These are phyloP conservation scores for Crioceris asparagi DNA, from an alignment of 2,888 invertebrate genomes.

Conservation along the genomic window DNA sequence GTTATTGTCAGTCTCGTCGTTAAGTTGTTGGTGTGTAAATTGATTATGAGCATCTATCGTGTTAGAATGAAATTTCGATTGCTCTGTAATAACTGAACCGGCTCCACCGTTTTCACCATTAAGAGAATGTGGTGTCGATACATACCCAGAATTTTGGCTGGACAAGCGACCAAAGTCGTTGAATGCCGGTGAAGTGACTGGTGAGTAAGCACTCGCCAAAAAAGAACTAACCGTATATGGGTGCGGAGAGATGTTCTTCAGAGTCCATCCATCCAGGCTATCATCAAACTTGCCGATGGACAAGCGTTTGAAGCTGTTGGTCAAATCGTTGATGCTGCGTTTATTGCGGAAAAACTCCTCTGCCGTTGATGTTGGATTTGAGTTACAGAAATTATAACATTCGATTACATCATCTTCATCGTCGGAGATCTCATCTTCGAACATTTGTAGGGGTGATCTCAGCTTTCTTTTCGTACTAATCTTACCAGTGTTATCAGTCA, in stretches of 20 bases:
- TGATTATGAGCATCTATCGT: slow-evolving; percentile 10
- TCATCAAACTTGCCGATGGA: slow-evolving; percentile 12
- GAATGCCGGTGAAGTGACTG: slow-evolving; percentile 4
- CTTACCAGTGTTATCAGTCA: no score
- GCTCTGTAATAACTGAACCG: slow-evolving; percentile 41
- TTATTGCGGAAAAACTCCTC: no score
- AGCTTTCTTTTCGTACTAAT: slow-evolving; percentile 10
- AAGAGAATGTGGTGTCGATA: slow-evolving; percentile 50
- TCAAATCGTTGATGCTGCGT: no score
- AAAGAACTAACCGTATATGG: slow-evolving; percentile 61
- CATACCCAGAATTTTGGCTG: slow-evolving; percentile 69
- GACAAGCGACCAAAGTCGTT: slow-evolving; percentile 61
- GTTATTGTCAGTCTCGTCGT: slow-evolving; percentile 15
- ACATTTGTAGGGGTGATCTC: slow-evolving; percentile 10
- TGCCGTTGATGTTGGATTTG: no score
- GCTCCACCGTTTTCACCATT: slow-evolving; percentile 45
- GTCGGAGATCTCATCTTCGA: no score
- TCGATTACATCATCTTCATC: no score
- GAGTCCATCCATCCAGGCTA: slow-evolving; percentile 46
- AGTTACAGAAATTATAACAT: no score
- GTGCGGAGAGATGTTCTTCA: slow-evolving; percentile 37
- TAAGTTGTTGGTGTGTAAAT: slow-evolving; percentile 8
- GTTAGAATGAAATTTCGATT: slow-evolving; percentile 27
- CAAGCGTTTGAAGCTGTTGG: slow-evolving; percentile 19
- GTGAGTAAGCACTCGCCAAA: slow-evolving; percentile 39